Base-by-base conservation (phyloP, 2,797 vertebrate genomes). In the Sarcoramphus papa region DNA sequence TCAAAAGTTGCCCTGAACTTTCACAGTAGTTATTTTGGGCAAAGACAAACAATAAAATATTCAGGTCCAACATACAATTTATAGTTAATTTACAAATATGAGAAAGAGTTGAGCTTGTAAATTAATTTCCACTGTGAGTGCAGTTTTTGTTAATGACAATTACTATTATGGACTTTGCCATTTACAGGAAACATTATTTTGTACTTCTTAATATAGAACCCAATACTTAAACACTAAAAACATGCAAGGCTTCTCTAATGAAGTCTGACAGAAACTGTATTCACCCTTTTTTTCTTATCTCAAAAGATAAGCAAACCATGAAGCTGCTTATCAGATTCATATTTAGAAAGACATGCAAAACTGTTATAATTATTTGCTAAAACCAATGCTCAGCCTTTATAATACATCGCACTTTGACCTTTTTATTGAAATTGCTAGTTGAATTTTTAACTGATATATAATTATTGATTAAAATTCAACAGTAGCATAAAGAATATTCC, bases 321-420 rank as follows among this genome's bases (percentile, higher is more conserved):
- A 56, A 64, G 14, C 27, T 40, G 35, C 43, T 80, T 63, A 80
- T 72, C 75, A 88, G 67, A 70, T 80, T 87, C 67, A 48, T 57
- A 80, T 90, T 88, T 92, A 88, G 83, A 90, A 92, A 73, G 82
- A 53, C 64, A 75, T 84, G 89, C 76, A 90, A 72, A 82, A 76
- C 35, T 54, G 17, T 63, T 70, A 48, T 48, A 78, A 47, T 70
- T 85, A 59, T 35, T 70, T 48, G 25, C 50, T 79, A 78, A 48
- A 48, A 23, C 48, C 48, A 48, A 48, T 48, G 48, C 48, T 48
- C 24, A 23, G 20, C 35, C 30, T 79, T 56, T 54, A 27, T n/a
- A 69, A 87, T 33, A 40, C 21, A 63, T 20, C 53, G 48, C 56
- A 63, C 30, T 54, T 62, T 54, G 43, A 45, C 16, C 50, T 64